phyloP scores from a whole-genome alignment of 2,797 vertebrate species.

The Molossus molossus region DNA sequence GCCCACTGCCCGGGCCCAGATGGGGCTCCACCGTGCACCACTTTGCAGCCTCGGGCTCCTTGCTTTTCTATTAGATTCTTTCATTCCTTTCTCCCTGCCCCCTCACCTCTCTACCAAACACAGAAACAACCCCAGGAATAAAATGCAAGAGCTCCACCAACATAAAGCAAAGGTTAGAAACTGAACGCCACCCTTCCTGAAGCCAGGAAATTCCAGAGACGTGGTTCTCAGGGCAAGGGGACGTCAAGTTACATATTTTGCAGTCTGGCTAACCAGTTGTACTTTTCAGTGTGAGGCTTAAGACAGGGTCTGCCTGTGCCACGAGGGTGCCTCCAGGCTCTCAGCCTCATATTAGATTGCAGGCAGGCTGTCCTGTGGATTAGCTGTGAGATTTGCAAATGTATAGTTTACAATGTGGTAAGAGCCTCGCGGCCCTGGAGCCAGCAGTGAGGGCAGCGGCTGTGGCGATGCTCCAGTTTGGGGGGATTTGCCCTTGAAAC shows the following conservation, averaged over 20 bases:
- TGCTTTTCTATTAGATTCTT: constrained; percentile 69
- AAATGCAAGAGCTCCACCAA: constrained; percentile 76
- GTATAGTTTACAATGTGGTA: constrained; percentile 88
- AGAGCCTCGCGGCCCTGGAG: constrained; percentile 74
- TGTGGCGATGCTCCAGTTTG: not conserved
- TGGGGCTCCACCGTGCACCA: not conserved
- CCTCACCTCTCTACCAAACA: constrained; percentile 64
- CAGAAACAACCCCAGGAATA: constrained; percentile 81
- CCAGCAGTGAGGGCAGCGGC: constrained; percentile 34
- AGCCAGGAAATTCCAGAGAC: constrained; percentile 87
- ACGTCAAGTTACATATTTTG: constrained; percentile 86
- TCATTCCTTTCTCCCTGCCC: constrained; percentile 79
- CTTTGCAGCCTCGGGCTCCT: constrained; percentile 58
- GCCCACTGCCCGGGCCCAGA: not conserved
- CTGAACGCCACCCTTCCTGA: constrained; percentile 77
- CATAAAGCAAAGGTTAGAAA: constrained; percentile 87
- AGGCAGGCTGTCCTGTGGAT: constrained; percentile 82
- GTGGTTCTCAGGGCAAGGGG: constrained; percentile 82
- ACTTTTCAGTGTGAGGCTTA: constrained; percentile 80
- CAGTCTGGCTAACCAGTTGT: constrained; percentile 81
- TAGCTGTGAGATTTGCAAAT: constrained; percentile 87
- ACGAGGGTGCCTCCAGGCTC: constrained; percentile 82
- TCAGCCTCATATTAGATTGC: constrained; percentile 84
- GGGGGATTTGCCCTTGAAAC: constrained; percentile 49
- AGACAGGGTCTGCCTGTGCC: constrained; percentile 82